These are phyloP conservation scores for Emydoidea blandingii DNA, from an alignment of 2,797 vertebrate species.

Conservation along the genomic window DNA sequence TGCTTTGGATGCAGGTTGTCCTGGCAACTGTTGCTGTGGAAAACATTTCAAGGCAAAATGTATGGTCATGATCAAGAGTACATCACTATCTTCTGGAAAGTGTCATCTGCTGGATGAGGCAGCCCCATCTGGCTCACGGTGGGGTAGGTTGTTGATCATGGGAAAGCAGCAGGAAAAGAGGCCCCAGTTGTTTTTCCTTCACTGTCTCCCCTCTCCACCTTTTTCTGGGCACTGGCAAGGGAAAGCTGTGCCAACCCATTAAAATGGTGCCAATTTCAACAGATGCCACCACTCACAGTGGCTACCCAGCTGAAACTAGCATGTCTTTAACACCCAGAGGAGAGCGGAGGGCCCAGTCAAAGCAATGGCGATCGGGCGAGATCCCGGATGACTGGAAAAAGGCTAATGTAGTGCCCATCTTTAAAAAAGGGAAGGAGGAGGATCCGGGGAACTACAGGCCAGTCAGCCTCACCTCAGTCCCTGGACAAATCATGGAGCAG, in stretches of 20 bases:
- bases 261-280: not conserved
- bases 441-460: too few species aligned
- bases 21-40: conserved; percentile 60
- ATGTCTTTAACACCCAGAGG: not conserved
- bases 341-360: not conserved
- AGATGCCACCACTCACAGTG: not conserved
- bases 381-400: too few species aligned
- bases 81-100: not conserved
- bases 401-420: too few species aligned
- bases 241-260: not conserved
- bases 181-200: not conserved
- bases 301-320: not conserved
- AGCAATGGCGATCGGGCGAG: not conserved
- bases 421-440: too few species aligned
- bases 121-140: rapidly evolving
- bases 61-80: conserved; percentile 12
- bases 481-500: too few species aligned
- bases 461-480: too few species aligned
- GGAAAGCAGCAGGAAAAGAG: not conserved
- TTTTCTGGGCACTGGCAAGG: not conserved
- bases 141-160: not conserved
- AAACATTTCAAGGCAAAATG: conserved; percentile 34
- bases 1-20: conserved; percentile 52
- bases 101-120: not conserved
- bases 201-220: not conserved